These are phyloP conservation scores for Orthosia cruda DNA, from an alignment of 2,888 invertebrate species.

Conservation along the genomic window DNA sequence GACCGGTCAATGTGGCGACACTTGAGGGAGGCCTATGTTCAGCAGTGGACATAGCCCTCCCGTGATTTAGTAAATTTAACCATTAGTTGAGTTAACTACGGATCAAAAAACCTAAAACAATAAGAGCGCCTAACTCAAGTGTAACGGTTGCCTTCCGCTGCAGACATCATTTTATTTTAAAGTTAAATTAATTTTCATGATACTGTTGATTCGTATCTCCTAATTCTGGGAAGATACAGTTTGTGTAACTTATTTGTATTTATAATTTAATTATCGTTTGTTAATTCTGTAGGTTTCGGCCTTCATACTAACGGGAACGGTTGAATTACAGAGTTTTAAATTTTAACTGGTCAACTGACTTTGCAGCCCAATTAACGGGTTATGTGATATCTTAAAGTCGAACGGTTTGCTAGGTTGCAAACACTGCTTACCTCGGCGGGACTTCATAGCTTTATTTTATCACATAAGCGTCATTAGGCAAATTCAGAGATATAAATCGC, in stretches of 20 bases:
- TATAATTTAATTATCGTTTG: constrained; percentile 22
- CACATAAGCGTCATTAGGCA: background rate
- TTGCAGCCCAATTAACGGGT: background rate
- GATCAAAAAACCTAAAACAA: constrained; percentile 65
- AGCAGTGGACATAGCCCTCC: no score
- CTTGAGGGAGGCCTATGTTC: no score
- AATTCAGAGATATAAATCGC: background rate
- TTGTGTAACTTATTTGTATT: constrained; percentile 32
- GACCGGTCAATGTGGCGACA: no score
- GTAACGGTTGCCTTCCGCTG: constrained; percentile 60
- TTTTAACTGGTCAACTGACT: background rate
- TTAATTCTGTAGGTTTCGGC: constrained; percentile 4
- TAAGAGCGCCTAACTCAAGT: constrained; percentile 72
- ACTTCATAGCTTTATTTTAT: background rate
- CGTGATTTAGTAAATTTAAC: no score
- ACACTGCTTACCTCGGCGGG: no score
- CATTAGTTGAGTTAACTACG: no score
- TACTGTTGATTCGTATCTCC: constrained; percentile 37
- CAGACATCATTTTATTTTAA: constrained; percentile 56
- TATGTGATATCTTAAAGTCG: background rate
- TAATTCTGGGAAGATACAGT: constrained; percentile 15
- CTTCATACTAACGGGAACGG: background rate
- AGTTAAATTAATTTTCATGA: constrained; percentile 53
- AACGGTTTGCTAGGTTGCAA: background rate
- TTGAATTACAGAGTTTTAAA: background rate